These are phyloP conservation scores for Epinotia bilunana DNA, from an alignment of 2,888 invertebrate genomes.

Conservation along the genomic window DNA sequence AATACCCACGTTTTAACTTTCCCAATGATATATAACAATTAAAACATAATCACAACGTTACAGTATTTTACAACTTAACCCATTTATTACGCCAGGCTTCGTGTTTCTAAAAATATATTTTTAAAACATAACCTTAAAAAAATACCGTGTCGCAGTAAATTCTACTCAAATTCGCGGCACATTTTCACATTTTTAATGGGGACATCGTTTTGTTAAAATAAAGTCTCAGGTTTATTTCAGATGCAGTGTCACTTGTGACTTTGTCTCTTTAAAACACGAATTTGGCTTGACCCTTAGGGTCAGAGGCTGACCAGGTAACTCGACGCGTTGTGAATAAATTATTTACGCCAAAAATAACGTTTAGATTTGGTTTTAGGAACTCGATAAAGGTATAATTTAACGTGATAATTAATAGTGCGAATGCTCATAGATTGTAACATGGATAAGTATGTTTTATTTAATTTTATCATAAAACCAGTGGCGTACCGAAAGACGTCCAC, in stretches of 20 bases:
- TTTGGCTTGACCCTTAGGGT: conserved; percentile 7
- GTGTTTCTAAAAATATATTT: neutral
- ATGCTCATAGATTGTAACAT: neutral
- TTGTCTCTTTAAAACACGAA: neutral
- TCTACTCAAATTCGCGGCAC: conserved; percentile 10
- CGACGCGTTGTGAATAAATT: conserved; percentile 4
- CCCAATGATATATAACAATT: neutral
- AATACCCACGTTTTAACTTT: no score
- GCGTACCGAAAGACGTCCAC: no score
- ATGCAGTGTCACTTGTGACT: neutral
- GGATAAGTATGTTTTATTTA: no score
- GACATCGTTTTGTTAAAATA: neutral
- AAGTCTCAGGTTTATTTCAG: neutral
- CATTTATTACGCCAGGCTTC: neutral
- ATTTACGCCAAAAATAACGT: neutral
- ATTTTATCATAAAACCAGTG: no score
- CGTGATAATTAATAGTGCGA: neutral
- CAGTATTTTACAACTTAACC: neutral
- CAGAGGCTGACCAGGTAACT: neutral
- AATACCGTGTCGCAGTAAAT: conserved; percentile 8
- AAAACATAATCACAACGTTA: neutral
- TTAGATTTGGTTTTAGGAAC: neutral
- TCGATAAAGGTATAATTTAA: neutral
- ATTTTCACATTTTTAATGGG: conserved; percentile 5
- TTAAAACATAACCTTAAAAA: conserved; percentile 11